Evolutionary conservation across 1,140 invertebrate genomes (phyloP).

Genomic region (Drosophila varians): DNA sequence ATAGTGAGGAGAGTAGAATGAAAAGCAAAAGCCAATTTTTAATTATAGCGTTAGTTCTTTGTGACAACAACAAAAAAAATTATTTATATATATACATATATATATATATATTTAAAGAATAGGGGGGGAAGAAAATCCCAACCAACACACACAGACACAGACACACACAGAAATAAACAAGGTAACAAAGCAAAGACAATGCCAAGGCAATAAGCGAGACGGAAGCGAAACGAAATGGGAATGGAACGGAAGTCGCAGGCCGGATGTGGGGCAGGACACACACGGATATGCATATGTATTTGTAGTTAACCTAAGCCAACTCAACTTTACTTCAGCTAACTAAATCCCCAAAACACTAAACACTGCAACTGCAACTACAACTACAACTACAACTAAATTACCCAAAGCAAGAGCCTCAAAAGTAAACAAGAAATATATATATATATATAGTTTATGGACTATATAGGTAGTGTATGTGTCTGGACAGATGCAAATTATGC

Average conservation of each 20-base stretch:
- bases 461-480: conserved; percentile 20
- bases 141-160: conserved; percentile 1
- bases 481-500: conserved; percentile 26
- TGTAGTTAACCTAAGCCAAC: conserved; percentile 41
- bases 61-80: conserved; percentile 37
- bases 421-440: conserved; percentile 31
- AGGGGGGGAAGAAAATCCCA: no score
- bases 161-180: conserved; percentile 7
- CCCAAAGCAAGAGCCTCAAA: conserved; percentile 47
- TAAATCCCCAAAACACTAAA: conserved; percentile 13
- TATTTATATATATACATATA: no score
- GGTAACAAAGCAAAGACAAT: conserved; percentile 26
- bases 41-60: conserved; percentile 51
- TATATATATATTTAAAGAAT: no score
- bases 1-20: conserved; percentile 17
- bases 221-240: conserved; percentile 13
- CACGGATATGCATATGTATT: conserved; percentile 12
- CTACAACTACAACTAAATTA: conserved; percentile 33
- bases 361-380: conserved; percentile 38
- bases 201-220: no score
- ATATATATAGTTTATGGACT: conserved; percentile 12
- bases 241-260: background rate
- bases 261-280: conserved; percentile 28
- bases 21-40: conserved; percentile 61
- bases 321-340: conserved; percentile 28